Base-by-base conservation (phyloP, 2,797 vertebrate genomes). In the Hafferia zeledoni region DNA sequence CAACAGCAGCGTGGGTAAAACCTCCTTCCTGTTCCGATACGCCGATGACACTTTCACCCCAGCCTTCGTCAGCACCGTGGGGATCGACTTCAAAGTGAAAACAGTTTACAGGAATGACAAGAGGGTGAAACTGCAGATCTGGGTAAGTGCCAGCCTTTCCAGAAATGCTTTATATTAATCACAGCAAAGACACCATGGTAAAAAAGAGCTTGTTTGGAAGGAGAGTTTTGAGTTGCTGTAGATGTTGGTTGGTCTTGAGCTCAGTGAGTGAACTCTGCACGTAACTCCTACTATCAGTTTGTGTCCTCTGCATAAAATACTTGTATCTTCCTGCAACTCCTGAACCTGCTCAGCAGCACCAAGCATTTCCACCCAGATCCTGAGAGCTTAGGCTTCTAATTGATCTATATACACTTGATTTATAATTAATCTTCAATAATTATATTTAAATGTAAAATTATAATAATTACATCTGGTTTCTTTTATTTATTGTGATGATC, bases 41-140 rank as follows among this genome's bases (percentile, higher is more conserved):
- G 99, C 99, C 0, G 99, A 99, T 28, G 99, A 99, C 94, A 99
- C 99, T 49, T 99, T 99, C 97, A 99, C 99, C 53, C 99, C 99
- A 35, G 99, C 99, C 60, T 99, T 99, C 2, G 99, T 99, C 94
- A 99, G 99, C 98, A 99, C 99, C 0, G 99, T 99, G 71, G 99
- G 99, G 56, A 99, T 99, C 35, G 99, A 99, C 98, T 99, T 99
- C 97, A 99, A 99, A 97, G 99, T 99, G 96, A 99, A 99, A 98
- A 99, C 99, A 1, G 99, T 99, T 31, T 99, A 99, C 81, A 98
- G 99, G 94, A 99, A 99, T 22, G 99, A 99, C 96, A 99, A 99
- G 96, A 97, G 99, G 93, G 99, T 99, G 91, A 99, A 99, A 95
- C 98, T 99, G 83, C 99, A 99, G 97, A 99, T 99, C 85, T 99